Percentiles rank a stretch among this genome's conserved stretches.
These are phyloP conservation scores for Trachelus iudaicus DNA, from an alignment of 2,888 invertebrate genomes.

Conservation along the genomic window DNA sequence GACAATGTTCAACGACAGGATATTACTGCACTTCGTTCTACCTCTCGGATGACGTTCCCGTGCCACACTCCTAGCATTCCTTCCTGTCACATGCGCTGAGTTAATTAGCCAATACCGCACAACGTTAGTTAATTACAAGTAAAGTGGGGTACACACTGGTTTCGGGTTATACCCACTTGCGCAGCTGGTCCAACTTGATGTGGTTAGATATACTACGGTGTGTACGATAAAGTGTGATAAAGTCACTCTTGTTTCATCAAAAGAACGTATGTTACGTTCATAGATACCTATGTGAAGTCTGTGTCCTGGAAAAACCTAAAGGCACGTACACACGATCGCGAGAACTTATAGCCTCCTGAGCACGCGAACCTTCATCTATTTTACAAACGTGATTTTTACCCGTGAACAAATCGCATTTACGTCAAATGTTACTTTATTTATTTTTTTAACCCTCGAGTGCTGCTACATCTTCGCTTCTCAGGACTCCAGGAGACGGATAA, in stretches of 20 bases:
- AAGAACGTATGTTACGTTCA: background rate
- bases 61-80: background rate
- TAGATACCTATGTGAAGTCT: background rate
- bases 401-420: background rate
- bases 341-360: background rate
- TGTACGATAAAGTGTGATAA: background rate
- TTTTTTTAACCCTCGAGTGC: background rate
- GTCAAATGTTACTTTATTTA: background rate
- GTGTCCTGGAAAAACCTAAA: background rate
- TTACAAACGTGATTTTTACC: background rate
- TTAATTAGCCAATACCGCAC: background rate
- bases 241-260: background rate
- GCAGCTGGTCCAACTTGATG: background rate
- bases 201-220: background rate
- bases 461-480: background rate
- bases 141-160: background rate
- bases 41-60: background rate
- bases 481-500: background rate
- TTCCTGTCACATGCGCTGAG: background rate
- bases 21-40: slow-evolving; percentile 3
- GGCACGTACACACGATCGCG: background rate
- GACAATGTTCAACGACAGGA: background rate
- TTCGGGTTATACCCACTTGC: background rate
- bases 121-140: background rate
- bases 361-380: background rate